A percentile compares a stretch with the other conserved stretches of the same genome.
Evolutionary conservation across 2,113 vertebrate genomes (phyloP).

Genomic region (Notothenia coriiceps): DNA sequence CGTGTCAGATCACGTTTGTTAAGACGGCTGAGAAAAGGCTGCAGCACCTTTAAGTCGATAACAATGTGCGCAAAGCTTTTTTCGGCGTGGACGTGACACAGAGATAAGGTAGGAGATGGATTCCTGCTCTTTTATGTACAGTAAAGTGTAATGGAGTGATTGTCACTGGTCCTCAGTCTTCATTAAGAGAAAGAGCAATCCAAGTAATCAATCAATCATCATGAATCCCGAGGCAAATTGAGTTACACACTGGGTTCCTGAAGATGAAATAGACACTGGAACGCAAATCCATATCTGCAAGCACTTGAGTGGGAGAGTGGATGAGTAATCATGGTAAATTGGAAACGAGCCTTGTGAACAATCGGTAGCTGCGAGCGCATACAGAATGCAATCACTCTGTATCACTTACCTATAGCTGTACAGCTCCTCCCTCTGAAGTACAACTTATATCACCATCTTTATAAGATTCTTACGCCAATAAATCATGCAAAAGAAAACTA

Average conservation of each 20-base stretch:
- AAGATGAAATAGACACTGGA: constrained; percentile 63
- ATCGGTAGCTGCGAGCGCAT: constrained; percentile 38
- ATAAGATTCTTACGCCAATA: neutral
- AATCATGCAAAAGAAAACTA: neutral
- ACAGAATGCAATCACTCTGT: constrained; percentile 29
- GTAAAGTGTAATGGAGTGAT: constrained; percentile 57
- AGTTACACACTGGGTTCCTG: constrained; percentile 52
- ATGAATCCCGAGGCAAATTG: constrained; percentile 45
- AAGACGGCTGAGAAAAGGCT: constrained; percentile 6
- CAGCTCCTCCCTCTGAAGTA: constrained; percentile 2
- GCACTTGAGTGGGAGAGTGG: constrained; percentile 63
- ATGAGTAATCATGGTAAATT: constrained; percentile 67
- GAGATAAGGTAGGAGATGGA: constrained; percentile 36
- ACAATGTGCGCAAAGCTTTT: constrained; percentile 16
- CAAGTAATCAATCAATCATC: constrained; percentile 59
- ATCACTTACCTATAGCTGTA: constrained; percentile 4
- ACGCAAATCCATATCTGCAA: constrained; percentile 66
- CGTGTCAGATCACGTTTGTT: constrained; percentile 32
- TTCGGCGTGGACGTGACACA: constrained; percentile 1
- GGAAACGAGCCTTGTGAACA: constrained; percentile 60
- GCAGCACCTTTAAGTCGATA: constrained; percentile 20
- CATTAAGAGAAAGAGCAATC: constrained; percentile 45
- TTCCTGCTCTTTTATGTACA: constrained; percentile 42
- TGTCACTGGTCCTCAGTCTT: constrained; percentile 53
- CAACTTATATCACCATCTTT: neutral